Evolutionary conservation across 2,797 vertebrate species (phyloP).

Genomic region (Pipistrellus kuhlii): DNA sequence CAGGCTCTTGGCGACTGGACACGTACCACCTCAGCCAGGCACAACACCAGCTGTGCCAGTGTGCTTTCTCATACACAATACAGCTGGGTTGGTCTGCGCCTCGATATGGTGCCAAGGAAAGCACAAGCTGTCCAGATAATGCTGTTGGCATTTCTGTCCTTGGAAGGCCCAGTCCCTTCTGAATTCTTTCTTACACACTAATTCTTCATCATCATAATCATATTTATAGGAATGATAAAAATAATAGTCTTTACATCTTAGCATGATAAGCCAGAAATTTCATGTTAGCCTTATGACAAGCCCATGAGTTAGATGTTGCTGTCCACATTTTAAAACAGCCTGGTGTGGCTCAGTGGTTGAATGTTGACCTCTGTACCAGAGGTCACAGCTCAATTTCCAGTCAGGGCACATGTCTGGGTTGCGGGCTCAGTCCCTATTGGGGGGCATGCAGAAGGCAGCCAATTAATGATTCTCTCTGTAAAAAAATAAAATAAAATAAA

Average conservation of each 20-base stretch:
- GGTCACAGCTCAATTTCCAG: too few relatives aligned
- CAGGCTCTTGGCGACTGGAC: not conserved
- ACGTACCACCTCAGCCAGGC: not conserved
- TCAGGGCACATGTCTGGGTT: too few relatives aligned
- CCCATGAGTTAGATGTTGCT: not conserved
- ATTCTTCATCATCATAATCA: not conserved
- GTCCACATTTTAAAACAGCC: not conserved
- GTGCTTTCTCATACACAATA: not conserved
- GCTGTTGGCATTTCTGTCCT: not conserved
- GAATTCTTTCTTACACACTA: not conserved
- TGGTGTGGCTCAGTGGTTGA: too few relatives aligned
- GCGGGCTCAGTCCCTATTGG: not conserved
- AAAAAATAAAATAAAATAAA: too few relatives aligned
- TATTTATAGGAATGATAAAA: slow-evolving; percentile 6
- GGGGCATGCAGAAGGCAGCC: too few relatives aligned
- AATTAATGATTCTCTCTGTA: too few relatives aligned
- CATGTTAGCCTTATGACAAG: not conserved
- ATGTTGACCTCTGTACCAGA: too few relatives aligned
- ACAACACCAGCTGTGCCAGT: not conserved
- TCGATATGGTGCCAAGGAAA: not conserved
- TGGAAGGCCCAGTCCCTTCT: not conserved
- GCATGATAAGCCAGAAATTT: not conserved
- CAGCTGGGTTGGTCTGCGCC: not conserved
- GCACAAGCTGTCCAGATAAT: not conserved
- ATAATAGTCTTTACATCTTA: not conserved